A percentile compares a stretch with the other conserved stretches of the same genome.
These are phyloP conservation scores for Cladorhizidae sp. DNA, from an alignment of 37 sponge, comb jelly and placozoan species.

Conservation along the genomic window DNA sequence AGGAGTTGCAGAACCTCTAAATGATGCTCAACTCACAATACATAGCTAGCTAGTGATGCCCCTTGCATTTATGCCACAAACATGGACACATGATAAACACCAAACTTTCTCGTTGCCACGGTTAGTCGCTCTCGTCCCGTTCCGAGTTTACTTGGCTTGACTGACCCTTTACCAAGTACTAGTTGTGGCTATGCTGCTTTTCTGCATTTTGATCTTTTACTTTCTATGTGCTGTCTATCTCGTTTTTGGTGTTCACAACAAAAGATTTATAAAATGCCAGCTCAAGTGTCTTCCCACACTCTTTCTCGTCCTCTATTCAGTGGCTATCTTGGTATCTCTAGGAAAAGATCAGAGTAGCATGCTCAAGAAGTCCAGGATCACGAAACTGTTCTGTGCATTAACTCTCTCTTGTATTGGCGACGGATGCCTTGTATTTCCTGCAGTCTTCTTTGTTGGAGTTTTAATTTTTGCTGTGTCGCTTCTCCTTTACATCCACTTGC, in stretches of 20 bases:
- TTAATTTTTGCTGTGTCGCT: slow-evolving; percentile 1
- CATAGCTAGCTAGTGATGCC: no score
- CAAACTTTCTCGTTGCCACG: no score
- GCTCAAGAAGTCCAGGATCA: background rate
- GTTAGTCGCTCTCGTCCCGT: no score
- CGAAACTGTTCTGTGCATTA: background rate
- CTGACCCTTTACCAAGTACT: no score
- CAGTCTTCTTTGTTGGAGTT: background rate
- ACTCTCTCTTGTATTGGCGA: slow-evolving; percentile 22
- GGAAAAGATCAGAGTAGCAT: background rate
- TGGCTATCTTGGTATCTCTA: background rate
- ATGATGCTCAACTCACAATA: no score
- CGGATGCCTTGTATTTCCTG: slow-evolving; percentile 14
- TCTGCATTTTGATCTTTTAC: background rate
- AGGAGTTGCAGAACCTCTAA: no score
- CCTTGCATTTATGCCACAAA: no score
- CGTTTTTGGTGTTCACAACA: slow-evolving; percentile 3
- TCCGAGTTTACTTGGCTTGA: no score
- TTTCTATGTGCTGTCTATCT: slow-evolving; percentile 5
- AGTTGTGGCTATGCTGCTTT: no score
- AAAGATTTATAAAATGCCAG: background rate
- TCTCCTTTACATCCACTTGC: background rate
- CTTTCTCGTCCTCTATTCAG: background rate
- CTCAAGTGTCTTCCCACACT: slow-evolving; percentile 15
- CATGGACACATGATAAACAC: no score